phyloP scores from a whole-genome alignment of 2,888 invertebrate genomes.

The Barypeithes pellucidus region DNA sequence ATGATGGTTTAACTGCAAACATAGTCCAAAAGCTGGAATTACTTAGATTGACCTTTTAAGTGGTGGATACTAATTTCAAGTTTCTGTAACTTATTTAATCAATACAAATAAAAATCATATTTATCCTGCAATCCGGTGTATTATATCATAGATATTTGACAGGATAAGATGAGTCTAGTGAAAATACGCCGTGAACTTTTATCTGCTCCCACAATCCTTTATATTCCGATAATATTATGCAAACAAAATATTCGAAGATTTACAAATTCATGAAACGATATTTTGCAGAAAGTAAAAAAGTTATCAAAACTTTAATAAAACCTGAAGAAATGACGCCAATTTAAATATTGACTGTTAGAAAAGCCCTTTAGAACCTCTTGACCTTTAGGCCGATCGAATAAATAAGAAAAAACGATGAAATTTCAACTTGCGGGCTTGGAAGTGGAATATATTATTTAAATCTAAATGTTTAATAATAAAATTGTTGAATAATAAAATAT shows the following conservation, averaged over 20 bases:
- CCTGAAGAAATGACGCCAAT: conserved; percentile 23
- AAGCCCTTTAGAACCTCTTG: conserved; percentile 9
- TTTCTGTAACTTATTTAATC: background rate
- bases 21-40: no score
- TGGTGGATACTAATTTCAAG: no score
- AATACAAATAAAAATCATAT: background rate
- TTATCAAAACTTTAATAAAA: conserved; percentile 37
- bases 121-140: background rate
- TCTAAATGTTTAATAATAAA: background rate
- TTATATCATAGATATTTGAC: background rate
- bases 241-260: background rate
- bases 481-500: no score
- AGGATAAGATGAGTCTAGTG: background rate
- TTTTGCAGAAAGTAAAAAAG: conserved; percentile 13
- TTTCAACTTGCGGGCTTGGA: conserved; percentile 10
- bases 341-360: conserved; percentile 37
- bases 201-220: background rate
- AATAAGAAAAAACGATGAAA: conserved; percentile 2
- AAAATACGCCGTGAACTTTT: background rate
- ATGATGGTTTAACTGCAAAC: no score
- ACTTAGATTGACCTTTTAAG: no score
- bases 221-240: conserved; percentile 5
- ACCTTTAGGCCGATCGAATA: conserved; percentile 20
- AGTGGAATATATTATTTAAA: conserved; percentile 2
- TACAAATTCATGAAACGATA: conserved; percentile 4